Conservation (phyloP, 2,113 vertebrate genomes). For the Euleptes europaea region DNA sequence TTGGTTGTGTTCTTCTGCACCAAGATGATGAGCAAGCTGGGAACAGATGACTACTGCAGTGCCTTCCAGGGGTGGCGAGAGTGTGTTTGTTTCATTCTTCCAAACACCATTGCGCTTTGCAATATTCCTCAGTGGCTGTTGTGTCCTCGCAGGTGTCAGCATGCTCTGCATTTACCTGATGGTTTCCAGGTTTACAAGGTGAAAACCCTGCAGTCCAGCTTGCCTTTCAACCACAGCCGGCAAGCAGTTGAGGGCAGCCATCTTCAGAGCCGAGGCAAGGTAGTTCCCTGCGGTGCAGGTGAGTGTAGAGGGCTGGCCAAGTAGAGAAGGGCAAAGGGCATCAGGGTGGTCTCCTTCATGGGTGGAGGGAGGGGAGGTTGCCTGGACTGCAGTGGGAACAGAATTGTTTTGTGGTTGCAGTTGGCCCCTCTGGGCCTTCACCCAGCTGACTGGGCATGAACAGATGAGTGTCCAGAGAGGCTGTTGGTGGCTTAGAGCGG, state of each 20-base stretch:
- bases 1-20: too few relatives aligned
- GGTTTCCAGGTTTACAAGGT: conserved; percentile 77
- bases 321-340: too few relatives aligned
- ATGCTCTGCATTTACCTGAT: conserved; percentile 75
- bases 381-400: too few relatives aligned
- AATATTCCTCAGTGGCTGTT: not conserved
- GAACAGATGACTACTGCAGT: not conserved
- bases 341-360: too few relatives aligned
- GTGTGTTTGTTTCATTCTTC: not conserved
- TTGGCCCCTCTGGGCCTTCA: too few relatives aligned
- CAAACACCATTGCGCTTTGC: too few relatives aligned
- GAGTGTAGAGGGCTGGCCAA: conserved; percentile 30
- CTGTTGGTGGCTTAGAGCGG: too few relatives aligned
- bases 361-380: too few relatives aligned
- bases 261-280: conserved; percentile 64
- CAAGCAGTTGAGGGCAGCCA: conserved; percentile 67
- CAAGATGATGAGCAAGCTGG: too few relatives aligned
- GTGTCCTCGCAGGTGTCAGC: conserved; percentile 76
- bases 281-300: conserved; percentile 92
- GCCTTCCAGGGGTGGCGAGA: not conserved
- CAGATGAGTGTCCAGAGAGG: too few relatives aligned
- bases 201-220: conserved; percentile 79
- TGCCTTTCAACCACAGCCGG: conserved; percentile 86
- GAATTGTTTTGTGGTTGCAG: too few relatives aligned
- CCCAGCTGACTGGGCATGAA: too few relatives aligned